Evolutionary conservation across 2,113 vertebrate genomes (phyloP).

Genomic region (Falcunculus frontatus): DNA sequence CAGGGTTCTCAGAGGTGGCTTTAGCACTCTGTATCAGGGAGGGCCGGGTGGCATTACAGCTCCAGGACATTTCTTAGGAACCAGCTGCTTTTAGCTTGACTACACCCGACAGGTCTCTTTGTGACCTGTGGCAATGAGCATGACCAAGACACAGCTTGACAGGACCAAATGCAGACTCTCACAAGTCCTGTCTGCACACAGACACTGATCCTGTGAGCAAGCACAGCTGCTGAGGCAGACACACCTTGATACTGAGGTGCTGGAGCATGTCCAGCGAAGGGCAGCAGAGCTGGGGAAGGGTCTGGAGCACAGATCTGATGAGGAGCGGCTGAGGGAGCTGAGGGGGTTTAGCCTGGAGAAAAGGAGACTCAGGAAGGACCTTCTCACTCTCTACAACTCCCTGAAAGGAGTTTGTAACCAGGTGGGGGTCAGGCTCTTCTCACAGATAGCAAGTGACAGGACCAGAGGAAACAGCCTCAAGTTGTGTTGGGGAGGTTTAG

Average conservation of each 20-base stretch:
- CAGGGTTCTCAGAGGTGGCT: background rate
- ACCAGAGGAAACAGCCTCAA: background rate
- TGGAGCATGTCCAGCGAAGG: background rate
- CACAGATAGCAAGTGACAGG: background rate
- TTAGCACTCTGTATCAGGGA: background rate
- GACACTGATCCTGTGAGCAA: background rate
- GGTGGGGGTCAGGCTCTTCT: background rate
- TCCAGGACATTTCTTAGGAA: background rate
- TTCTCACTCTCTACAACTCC: background rate
- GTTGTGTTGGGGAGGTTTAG: background rate
- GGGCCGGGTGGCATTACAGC: background rate
- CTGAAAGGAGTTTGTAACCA: background rate
- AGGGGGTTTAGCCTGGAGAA: background rate
- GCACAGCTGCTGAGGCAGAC: background rate
- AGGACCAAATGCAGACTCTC: background rate
- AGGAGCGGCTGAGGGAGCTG: background rate
- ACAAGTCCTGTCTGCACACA: background rate
- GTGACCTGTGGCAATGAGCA: background rate
- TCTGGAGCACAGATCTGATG: background rate
- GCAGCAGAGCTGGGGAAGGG: background rate
- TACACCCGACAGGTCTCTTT: accelerated
- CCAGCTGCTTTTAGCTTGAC: background rate
- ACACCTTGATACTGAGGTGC: accelerated
- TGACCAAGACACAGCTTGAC: background rate
- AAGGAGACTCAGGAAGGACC: background rate